A percentile compares a stretch with the other conserved stretches of the same genome.
phyloP scores from a whole-genome alignment of 2,888 invertebrate genomes.

The Liposcelis brunnea region DNA sequence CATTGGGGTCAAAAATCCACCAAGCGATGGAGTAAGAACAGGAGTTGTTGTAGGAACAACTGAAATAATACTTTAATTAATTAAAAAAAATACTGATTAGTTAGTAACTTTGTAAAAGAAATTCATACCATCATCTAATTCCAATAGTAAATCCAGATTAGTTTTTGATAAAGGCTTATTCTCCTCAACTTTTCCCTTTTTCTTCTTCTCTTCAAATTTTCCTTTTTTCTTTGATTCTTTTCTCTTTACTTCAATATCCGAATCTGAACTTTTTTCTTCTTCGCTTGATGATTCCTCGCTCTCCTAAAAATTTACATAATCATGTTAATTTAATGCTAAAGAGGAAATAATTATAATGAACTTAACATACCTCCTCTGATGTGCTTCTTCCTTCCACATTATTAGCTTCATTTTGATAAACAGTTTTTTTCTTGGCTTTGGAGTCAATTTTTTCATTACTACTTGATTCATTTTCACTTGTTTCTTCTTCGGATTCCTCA shows the following conservation, averaged over 20 bases:
- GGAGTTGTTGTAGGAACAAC: conserved; percentile 44
- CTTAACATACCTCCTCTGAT: not conserved
- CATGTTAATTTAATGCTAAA: not conserved
- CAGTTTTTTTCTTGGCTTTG: conserved; percentile 13
- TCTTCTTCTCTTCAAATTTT: conserved; percentile 14
- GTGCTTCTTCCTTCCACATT: conserved; percentile 10
- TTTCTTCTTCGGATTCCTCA: conserved; percentile 22
- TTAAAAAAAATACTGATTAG: not conserved
- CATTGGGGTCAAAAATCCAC: conserved; percentile 56
- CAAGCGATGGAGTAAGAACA: conserved; percentile 66
- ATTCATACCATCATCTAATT: conserved; percentile 50
- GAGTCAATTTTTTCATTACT: conserved; percentile 18
- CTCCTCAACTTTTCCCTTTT: conserved; percentile 24
- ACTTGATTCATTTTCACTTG: conserved; percentile 14
- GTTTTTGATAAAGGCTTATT: conserved; percentile 26
- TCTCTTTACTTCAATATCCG: conserved; percentile 16
- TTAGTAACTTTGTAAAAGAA: not conserved
- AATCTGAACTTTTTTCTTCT: conserved; percentile 19
- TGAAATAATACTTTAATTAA: conserved; percentile 16
- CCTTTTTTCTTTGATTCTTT: conserved; percentile 13
- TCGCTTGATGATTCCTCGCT: conserved; percentile 21
- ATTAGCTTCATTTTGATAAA: conserved; percentile 11
- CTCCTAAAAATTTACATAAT: conserved; percentile 13
- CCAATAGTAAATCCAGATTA: conserved; percentile 67
- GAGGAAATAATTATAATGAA: not conserved